These are phyloP conservation scores for Gallinago nigripennis DNA, from an alignment of 2,797 vertebrate species.

Conservation along the genomic window DNA sequence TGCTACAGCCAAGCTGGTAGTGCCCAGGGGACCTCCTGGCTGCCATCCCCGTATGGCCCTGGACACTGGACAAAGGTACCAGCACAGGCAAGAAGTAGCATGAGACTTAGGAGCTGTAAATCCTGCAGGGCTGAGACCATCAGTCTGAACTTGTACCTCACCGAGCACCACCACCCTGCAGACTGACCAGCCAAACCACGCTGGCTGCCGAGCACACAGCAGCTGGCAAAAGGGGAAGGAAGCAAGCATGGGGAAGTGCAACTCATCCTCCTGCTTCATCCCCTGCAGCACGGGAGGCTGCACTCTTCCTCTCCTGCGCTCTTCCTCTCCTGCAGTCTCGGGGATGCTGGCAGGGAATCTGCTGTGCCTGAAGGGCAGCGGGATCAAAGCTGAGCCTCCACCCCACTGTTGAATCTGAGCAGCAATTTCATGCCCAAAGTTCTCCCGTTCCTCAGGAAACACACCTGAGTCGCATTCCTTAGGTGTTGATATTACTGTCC, in stretches of 20 bases:
- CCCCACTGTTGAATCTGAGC: not conserved
- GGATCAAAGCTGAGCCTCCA: not conserved
- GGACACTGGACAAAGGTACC: not conserved
- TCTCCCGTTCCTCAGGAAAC: not conserved
- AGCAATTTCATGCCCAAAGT: not conserved
- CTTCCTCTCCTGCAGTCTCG: not conserved
- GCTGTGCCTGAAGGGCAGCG: not conserved
- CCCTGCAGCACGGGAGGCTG: accelerated
- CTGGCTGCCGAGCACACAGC: not conserved
- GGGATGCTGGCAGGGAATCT: not conserved
- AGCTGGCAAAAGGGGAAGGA: not conserved
- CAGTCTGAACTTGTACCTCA: not conserved
- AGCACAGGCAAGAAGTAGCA: not conserved
- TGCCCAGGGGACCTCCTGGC: not conserved
- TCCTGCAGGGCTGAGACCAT: not conserved
- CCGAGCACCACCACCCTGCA: not conserved
- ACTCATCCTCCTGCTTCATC: not conserved
- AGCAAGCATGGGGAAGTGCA: not conserved
- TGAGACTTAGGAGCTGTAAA: not conserved
- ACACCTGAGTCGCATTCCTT: accelerated
- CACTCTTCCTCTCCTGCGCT: accelerated
- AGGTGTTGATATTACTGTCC: not conserved
- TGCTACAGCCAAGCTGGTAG: not conserved
- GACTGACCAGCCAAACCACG: not conserved
- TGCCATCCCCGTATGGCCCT: not conserved